A percentile compares a stretch with the other conserved stretches of the same genome.
Conservation (phyloP, 2,113 vertebrate genomes). For the Nymphicus hollandicus region DNA sequence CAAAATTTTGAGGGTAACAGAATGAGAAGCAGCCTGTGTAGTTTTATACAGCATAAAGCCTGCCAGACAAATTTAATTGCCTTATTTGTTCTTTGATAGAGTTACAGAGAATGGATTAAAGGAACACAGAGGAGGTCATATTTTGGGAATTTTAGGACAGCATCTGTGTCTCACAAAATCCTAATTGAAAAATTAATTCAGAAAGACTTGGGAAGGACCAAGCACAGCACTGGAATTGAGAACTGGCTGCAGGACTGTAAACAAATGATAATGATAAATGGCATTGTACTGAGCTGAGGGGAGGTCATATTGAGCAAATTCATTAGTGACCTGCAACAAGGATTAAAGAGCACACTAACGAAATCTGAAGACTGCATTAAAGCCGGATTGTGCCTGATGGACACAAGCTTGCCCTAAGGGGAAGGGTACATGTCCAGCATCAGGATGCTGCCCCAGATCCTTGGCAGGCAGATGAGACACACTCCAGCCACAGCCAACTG, state of each 20-base stretch:
- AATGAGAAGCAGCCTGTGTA: not conserved
- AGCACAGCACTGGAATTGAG: not conserved
- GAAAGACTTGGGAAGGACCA: conserved; percentile 39
- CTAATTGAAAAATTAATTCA: conserved; percentile 66
- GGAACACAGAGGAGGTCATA: not conserved
- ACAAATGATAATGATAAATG: conserved; percentile 34
- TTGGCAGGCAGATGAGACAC: not conserved
- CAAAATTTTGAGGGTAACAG: not conserved
- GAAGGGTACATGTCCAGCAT: not conserved
- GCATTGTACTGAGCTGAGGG: conserved; percentile 3
- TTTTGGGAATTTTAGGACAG: conserved; percentile 16
- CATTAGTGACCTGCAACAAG: not conserved
- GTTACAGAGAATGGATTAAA: conserved; percentile 1
- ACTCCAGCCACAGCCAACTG: rapidly evolving
- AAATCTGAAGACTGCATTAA: not conserved
- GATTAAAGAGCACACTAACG: not conserved
- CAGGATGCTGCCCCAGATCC: not conserved
- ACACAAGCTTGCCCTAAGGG: not conserved
- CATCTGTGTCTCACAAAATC: not conserved
- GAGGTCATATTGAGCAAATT: not conserved
- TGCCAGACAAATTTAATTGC: conserved; percentile 47
- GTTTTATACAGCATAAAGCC: conserved; percentile 1
- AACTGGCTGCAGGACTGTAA: conserved; percentile 35
- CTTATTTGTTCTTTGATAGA: conserved; percentile 49
- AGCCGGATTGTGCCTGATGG: not conserved